A percentile compares a stretch with the other conserved stretches of the same genome.
Conservation (phyloP, 2,888 invertebrate species). For the Candidula unifasciata region DNA sequence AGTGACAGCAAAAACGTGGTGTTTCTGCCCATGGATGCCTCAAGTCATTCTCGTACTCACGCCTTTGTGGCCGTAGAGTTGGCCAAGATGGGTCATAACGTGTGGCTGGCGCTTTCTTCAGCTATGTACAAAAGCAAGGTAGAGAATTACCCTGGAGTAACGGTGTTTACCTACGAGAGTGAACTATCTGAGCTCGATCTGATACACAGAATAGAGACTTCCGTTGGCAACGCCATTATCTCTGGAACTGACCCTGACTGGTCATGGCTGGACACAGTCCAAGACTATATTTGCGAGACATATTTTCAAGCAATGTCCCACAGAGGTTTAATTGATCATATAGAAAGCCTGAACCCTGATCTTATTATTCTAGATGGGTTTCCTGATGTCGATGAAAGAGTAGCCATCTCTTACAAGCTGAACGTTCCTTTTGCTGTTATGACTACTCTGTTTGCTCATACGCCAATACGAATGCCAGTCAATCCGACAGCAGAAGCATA, state of each 20-base stretch:
- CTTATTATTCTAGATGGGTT: neutral
- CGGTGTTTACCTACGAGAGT: neutral
- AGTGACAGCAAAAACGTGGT: slow-evolving; percentile 3
- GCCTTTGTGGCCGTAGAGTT: slow-evolving; percentile 1
- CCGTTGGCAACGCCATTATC: neutral
- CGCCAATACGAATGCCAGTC: neutral
- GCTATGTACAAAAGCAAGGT: neutral
- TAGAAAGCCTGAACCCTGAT: neutral
- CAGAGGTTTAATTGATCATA: neutral
- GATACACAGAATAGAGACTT: neutral
- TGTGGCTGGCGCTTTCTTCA: neutral
- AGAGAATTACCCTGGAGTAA: neutral
- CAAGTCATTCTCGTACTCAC: neutral
- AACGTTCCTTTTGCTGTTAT: slow-evolving; percentile 4
- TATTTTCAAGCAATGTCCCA: neutral
- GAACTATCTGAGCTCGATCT: neutral
- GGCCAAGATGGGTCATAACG: neutral
- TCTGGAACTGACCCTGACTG: neutral
- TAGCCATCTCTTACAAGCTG: neutral
- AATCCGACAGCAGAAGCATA: slow-evolving; percentile 5
- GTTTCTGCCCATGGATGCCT: neutral
- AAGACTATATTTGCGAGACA: neutral
- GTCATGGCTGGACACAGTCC: neutral
- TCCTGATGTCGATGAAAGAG: neutral
- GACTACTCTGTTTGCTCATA: neutral